Conservation (phyloP, 2,888 invertebrate genomes). For the Caenorhabditis imperialis region DNA sequence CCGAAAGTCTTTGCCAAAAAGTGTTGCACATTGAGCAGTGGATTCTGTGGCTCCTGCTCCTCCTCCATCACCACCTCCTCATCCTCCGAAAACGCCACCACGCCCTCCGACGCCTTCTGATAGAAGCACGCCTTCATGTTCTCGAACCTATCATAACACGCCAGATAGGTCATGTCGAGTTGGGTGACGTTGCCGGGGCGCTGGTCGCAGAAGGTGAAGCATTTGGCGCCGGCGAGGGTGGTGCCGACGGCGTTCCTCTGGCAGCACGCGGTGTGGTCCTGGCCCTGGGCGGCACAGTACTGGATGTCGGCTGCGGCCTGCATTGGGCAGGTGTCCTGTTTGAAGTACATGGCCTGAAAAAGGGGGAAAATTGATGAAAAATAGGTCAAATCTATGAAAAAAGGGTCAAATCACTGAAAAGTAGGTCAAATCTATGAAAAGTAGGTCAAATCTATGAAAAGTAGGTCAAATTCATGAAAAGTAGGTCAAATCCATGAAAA, state of each 20-base stretch:
- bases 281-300: slow-evolving; percentile 73
- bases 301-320: slow-evolving; percentile 77
- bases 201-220: slow-evolving; percentile 72
- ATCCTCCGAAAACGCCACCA: slow-evolving; percentile 51
- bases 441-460: too few relatives aligned
- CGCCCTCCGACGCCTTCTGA: slow-evolving; percentile 52
- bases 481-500: too few relatives aligned
- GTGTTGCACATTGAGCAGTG: slow-evolving; percentile 35
- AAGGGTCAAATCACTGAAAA: too few relatives aligned
- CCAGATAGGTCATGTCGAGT: slow-evolving; percentile 68
- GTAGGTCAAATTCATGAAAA: too few relatives aligned
- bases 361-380: too few relatives aligned
- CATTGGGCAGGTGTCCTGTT: slow-evolving; percentile 76
- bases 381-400: too few relatives aligned
- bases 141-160: slow-evolving; percentile 70
- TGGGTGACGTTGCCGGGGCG: slow-evolving; percentile 72
- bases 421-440: too few relatives aligned
- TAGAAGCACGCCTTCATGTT: slow-evolving; percentile 72
- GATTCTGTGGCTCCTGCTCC: slow-evolving; percentile 20
- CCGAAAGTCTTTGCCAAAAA: slow-evolving; percentile 55
- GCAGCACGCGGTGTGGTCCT: slow-evolving; percentile 68
- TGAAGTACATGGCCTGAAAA: slow-evolving; percentile 78
- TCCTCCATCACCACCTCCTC: slow-evolving; percentile 7
- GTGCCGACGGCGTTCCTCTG: slow-evolving; percentile 67
- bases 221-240: slow-evolving; percentile 68